Base-by-base conservation (phyloP, 2,113 vertebrate species). In the Phylloscopus whistleri region DNA sequence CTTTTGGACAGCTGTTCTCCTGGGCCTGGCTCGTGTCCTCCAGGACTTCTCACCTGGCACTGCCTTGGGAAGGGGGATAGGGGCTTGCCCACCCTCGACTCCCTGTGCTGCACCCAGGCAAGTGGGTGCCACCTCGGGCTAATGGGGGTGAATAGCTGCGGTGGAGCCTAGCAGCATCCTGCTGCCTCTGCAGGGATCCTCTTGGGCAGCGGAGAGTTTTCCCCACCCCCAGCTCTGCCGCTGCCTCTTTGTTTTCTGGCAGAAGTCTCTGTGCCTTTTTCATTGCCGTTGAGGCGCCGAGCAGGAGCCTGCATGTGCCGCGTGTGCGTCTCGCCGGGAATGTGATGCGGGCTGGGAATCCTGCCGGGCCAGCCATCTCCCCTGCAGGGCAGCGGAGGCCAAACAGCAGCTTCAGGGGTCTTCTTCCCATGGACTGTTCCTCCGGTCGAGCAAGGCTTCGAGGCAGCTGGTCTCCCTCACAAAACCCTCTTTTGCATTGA, bases 181-280 rank as follows among this genome's bases (percentile, higher is more conserved):
- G 48, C 94, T 85, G 95, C 70, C 87, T 95, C 94, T 89, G 94
- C 95, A 91, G 94, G 87, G 95, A 94, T 95, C 87, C 91, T 95
- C 92, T 91, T 93, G 96, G 95, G 96, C 94, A 95, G 95, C 82
- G 44, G 95, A 92, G 94, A 97, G 93, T 92, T 90, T 96, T 97
- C 94, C 95, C 94, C 96, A 94, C 95, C 94, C 91, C 94, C 89
- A 95, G 89, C 92, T 91, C 87, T 86, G 94, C 93, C 52, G 91
- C 95, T 89, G 83, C 95, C 59, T 94, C 96, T 96, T 96, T 96
- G 96, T 97, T 95, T 97, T 95, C 95, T 96, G 92, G 88, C 92
- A 94, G 96, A 94, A 96, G 91, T 94, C 94, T 95, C 97, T 30
- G 85, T 93, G 95, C 91, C 94, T 94, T 91, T 90, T 90, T 94